phyloP scores from a whole-genome alignment of 1,140 invertebrate species.

The Cydia amplana region DNA sequence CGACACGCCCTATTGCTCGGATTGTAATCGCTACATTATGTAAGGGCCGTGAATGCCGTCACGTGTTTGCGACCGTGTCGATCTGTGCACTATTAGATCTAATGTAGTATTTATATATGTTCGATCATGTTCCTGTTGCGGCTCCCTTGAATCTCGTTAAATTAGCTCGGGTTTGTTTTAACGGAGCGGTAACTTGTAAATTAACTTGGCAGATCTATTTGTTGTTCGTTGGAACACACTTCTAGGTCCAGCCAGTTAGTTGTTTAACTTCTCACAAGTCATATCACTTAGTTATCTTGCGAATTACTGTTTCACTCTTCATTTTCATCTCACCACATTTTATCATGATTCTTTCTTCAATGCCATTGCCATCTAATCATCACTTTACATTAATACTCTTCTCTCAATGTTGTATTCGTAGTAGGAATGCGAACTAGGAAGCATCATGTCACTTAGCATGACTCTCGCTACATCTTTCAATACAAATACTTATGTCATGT shows the following conservation, averaged over 20 bases:
- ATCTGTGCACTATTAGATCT: slow-evolving; percentile 60
- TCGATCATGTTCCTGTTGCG: slow-evolving; percentile 80
- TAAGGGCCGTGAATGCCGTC: slow-evolving; percentile 81
- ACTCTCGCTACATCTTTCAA: slow-evolving; percentile 1
- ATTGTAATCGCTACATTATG: slow-evolving; percentile 88
- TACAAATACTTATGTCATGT: background rate
- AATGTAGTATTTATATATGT: slow-evolving; percentile 44
- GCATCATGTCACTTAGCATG: slow-evolving; percentile 14
- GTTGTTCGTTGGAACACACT: background rate
- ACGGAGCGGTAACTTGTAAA: slow-evolving; percentile 38
- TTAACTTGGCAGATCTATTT: slow-evolving; percentile 31
- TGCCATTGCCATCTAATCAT: slow-evolving; percentile 1
- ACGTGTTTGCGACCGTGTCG: slow-evolving; percentile 78
- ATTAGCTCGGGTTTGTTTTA: slow-evolving; percentile 29
- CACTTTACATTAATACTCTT: slow-evolving; percentile 24
- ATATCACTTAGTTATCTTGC: background rate
- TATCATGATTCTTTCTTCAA: background rate
- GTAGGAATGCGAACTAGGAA: slow-evolving; percentile 15
- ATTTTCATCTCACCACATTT: background rate
- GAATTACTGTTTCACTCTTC: background rate
- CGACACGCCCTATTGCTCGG: slow-evolving; percentile 84
- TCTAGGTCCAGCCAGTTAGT: slow-evolving; percentile 1
- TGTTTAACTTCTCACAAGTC: slow-evolving; percentile 8
- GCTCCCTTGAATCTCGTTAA: slow-evolving; percentile 53
- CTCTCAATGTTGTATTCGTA: slow-evolving; percentile 13